A percentile compares a stretch with the other conserved stretches of the same genome.
Evolutionary conservation across 2,797 vertebrate genomes (phyloP).

Genomic region (Tinamus major): DNA sequence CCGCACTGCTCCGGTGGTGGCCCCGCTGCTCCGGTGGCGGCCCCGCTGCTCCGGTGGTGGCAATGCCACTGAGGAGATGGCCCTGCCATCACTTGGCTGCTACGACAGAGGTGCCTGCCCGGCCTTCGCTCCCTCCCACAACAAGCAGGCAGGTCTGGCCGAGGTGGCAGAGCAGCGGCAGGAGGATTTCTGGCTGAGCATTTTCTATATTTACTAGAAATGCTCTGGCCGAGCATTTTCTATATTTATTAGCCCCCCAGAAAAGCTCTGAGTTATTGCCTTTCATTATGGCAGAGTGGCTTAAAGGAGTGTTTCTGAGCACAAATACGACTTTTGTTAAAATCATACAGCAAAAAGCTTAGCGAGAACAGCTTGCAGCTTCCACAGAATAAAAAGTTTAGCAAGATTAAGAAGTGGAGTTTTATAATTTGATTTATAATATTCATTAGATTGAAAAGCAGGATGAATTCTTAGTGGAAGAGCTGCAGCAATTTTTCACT

Average conservation of each 20-base stretch:
- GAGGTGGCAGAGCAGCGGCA: too few relatives aligned
- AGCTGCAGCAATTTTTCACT: neutral
- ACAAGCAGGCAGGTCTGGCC: too few relatives aligned
- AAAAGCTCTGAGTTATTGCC: neutral
- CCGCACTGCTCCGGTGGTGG: neutral
- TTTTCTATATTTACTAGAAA: too few relatives aligned
- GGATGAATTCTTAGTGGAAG: neutral
- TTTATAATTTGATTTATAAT: neutral
- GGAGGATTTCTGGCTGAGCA: neutral
- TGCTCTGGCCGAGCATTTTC: too few relatives aligned
- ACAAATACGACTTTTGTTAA: neutral
- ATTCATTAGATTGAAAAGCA: neutral
- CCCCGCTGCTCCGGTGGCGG: too few relatives aligned
- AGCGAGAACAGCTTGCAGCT: neutral
- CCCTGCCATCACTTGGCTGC: too few relatives aligned
- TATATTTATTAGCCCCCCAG: neutral
- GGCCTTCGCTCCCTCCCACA: neutral
- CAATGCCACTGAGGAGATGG: too few relatives aligned
- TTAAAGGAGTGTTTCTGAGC: neutral
- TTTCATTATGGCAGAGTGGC: neutral
- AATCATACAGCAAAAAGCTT: neutral
- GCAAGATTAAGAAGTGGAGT: neutral
- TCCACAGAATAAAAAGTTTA: rapidly evolving
- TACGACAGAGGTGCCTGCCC: neutral
- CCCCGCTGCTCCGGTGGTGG: too few relatives aligned